Evolutionary conservation across 2,888 invertebrate species (phyloP), one percentile per base, ranked within the genome.

Genomic region (Drosophila rubida): DNA sequence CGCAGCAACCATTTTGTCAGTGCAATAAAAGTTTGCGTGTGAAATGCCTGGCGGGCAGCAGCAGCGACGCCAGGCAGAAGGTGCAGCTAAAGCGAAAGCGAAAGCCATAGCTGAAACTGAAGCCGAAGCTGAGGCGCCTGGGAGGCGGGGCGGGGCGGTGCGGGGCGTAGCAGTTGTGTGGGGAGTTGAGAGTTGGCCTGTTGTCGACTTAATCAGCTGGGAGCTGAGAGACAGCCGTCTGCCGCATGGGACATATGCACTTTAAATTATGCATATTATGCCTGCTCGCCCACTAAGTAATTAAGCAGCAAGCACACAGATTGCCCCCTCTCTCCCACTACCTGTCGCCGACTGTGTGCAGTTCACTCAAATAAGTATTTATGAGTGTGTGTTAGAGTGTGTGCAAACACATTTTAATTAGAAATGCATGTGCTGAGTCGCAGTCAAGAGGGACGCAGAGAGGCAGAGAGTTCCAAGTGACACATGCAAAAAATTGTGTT

Each of bases 11-110:
- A 84, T 80, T 86, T 84, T 80, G 81, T 83, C 86, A 79, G 78
- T 86, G 88, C 80, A 84, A 75, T 87, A 87, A 82, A 87, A 82
- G 87, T 87, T 87, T 87, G 85, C 87, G 87, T 87, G 82, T 76
- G 82, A 82, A 82, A 70, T 68, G 78, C 69, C 75, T 75, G 78
- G 54, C 75, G 61, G 73, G 55, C 51, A 35, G 30, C 25, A 32
- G 32, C 32, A n/a, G 1, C 32, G 19, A 1, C 19, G 19, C 2
- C 19, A 19, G 27, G 27, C 46, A 61, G 67, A 22, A 59, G 69
- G 42, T 23, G 46, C 46, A 30, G 4, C 41, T 23, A 13, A 37
- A 37, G 35, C 35, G 13, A 13, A 35, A 35, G 14, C 11, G 32
- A 13, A 19, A 11, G 22, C 25, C 5, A 23, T 23, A 13, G 11